A percentile compares a stretch with the other conserved stretches of the same genome.
These are phyloP conservation scores for Euzophera pinguis DNA, from an alignment of 2,888 invertebrate species.

Conservation along the genomic window DNA sequence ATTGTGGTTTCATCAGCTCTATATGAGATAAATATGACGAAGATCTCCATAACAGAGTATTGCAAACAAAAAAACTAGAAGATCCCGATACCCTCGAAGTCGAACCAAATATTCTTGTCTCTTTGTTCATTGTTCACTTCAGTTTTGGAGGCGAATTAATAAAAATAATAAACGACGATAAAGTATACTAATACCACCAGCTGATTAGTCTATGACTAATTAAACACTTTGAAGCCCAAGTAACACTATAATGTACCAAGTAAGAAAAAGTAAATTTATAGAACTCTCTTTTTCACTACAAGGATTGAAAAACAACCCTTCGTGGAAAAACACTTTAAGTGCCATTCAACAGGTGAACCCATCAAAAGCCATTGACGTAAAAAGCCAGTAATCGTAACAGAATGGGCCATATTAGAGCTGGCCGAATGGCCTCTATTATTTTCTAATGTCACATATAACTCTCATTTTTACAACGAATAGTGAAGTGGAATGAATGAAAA, in stretches of 20 bases:
- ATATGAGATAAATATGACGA: not conserved
- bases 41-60: slow-evolving; percentile 11
- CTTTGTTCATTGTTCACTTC: slow-evolving; percentile 5
- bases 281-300: too few species aligned
- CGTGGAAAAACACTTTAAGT: slow-evolving; percentile 1
- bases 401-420: not conserved
- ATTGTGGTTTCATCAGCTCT: slow-evolving; percentile 5
- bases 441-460: not conserved
- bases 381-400: slow-evolving; percentile 6
- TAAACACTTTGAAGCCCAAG: too few species aligned
- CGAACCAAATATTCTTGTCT: slow-evolving; percentile 18
- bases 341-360: slow-evolving; percentile 11
- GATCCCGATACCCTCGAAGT: slow-evolving; percentile 11
- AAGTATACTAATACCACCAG: too few species aligned
- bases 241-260: too few species aligned
- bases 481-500: not conserved
- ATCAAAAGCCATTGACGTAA: slow-evolving; percentile 12
- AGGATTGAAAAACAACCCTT: not conserved
- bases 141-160: not conserved
- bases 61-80: slow-evolving; percentile 21
- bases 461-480: not conserved
- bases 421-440: not conserved
- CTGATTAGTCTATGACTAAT: too few species aligned
- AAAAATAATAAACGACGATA: not conserved
- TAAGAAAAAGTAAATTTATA: too few species aligned